Evolutionary conservation across 2,888 invertebrate species (phyloP).

Genomic region (Anagyrus pseudococci): DNA sequence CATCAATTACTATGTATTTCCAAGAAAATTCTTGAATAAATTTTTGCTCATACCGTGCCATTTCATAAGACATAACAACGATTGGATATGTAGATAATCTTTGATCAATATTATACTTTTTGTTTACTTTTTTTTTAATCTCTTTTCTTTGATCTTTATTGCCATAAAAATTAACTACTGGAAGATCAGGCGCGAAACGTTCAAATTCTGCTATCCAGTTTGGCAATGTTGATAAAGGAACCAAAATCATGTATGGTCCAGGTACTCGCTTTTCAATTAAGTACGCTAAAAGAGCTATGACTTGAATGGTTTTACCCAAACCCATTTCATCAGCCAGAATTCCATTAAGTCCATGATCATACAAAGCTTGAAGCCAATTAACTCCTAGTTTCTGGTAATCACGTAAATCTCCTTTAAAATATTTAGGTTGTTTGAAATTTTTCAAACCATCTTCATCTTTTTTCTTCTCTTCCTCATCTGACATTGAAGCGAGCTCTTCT

Average conservation of each 20-base stretch:
- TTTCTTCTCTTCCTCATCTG: constrained; percentile 39
- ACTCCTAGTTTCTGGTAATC: constrained; percentile 68
- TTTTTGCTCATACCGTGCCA: constrained; percentile 60
- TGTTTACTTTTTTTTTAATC: constrained; percentile 51
- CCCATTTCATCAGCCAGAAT: constrained; percentile 76
- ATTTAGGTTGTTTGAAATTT: constrained; percentile 39
- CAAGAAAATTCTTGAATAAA: constrained; percentile 63
- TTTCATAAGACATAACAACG: constrained; percentile 70
- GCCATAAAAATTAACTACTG: constrained; percentile 68
- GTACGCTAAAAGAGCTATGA: constrained; percentile 66
- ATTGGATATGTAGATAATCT: constrained; percentile 63
- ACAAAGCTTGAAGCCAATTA: constrained; percentile 67
- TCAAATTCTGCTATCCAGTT: constrained; percentile 75
- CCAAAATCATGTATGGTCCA: constrained; percentile 66
- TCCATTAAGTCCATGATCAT: constrained; percentile 70
- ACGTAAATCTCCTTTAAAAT: constrained; percentile 62
- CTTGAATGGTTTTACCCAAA: constrained; percentile 72
- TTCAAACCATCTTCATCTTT: constrained; percentile 49
- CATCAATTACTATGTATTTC: constrained; percentile 73
- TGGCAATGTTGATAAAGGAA: constrained; percentile 72
- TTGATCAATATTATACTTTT: constrained; percentile 50
- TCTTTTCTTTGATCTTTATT: constrained; percentile 48
- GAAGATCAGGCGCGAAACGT: constrained; percentile 70
- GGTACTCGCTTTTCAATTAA: constrained; percentile 61
- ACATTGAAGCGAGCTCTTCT: constrained; percentile 40